Conservation (phyloP, 2,888 invertebrate species). For the Caenorhabditis virilis region DNA sequence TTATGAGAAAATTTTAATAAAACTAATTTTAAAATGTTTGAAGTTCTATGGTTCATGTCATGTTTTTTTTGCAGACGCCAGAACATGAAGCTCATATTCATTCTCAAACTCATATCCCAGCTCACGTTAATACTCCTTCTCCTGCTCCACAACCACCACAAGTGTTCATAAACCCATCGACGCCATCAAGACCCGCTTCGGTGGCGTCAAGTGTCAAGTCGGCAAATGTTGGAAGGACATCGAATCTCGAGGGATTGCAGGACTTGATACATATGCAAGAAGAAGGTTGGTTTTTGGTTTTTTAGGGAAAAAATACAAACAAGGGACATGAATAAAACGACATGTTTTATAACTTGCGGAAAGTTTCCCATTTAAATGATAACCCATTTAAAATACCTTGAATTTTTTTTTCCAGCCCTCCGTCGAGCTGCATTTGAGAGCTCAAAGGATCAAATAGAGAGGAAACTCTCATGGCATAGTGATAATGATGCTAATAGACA, state of each 20-base stretch:
- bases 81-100: no score
- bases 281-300: slow-evolving; percentile 15
- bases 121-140: no score
- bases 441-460: slow-evolving; percentile 5
- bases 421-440: slow-evolving; percentile 20
- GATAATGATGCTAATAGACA: slow-evolving; percentile 30
- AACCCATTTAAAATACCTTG: no score
- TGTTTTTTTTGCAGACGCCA: no score
- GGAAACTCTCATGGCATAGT: slow-evolving; percentile 39
- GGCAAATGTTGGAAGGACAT: not conserved
- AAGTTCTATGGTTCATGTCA: no score
- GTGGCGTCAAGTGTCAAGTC: slow-evolving; percentile 11
- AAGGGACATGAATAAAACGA: no score
- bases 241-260: slow-evolving; percentile 35
- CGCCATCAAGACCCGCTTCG: slow-evolving; percentile 26
- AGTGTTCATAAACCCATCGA: slow-evolving; percentile 22
- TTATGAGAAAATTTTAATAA: no score
- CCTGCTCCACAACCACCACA: slow-evolving; percentile 12
- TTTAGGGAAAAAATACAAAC: no score
- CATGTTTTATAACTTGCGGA: no score
- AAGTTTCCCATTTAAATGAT: no score
- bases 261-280: slow-evolving; percentile 37
- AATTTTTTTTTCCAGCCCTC: slow-evolving; percentile 34
- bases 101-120: no score
- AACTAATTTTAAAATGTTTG: no score